phyloP scores from a whole-genome alignment of 2,113 vertebrate genomes.

The Malurus elegans region DNA sequence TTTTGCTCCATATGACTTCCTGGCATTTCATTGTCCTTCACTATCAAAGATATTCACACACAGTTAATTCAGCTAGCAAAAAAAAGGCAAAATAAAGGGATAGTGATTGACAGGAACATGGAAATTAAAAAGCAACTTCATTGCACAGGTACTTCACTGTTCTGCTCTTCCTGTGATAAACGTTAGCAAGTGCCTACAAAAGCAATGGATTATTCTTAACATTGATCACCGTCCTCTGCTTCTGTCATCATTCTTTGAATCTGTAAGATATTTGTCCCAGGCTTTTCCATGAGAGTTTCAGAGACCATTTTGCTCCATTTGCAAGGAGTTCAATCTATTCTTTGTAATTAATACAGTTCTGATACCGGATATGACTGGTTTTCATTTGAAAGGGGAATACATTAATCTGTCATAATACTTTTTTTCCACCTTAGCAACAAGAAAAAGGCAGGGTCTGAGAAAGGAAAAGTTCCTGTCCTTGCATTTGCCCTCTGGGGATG shows the following conservation, averaged over 20 bases:
- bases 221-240: background rate
- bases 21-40: background rate
- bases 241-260: background rate
- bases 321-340: background rate
- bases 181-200: background rate
- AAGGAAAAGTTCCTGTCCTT: background rate
- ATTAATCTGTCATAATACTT: background rate
- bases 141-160: background rate
- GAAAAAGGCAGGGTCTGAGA: background rate
- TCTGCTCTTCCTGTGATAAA: background rate
- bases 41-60: background rate
- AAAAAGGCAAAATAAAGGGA: background rate
- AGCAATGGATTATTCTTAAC: background rate
- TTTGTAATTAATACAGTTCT: background rate
- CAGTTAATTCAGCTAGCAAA: background rate
- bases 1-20: background rate
- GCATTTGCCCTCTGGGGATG: background rate
- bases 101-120: background rate
- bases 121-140: background rate
- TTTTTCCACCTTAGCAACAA: background rate
- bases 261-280: background rate
- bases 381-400: background rate
- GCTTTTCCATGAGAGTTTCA: background rate
- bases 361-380: fast-evolving
- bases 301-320: background rate